Base-by-base conservation (phyloP, 2,888 invertebrate genomes). In the Saturnia pavonia region DNA sequence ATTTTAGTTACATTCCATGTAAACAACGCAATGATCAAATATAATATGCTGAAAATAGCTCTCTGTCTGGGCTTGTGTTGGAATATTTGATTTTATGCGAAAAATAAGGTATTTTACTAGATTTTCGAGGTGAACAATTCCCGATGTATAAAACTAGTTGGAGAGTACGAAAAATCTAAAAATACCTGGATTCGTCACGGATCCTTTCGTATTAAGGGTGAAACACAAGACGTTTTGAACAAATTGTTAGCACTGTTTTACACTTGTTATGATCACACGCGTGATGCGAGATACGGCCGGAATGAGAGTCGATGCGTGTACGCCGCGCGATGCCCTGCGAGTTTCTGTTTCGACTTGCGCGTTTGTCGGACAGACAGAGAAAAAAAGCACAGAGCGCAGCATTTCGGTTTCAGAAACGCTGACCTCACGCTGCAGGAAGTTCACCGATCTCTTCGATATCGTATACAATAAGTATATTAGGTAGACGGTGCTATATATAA, bases 391-490 rank as follows among this genome's bases (percentile, higher is more conserved):
- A 72, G 70, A 72, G 45, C 68, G 22, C 65, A 68, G 51, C 54
- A 54, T 51, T 68, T 69, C 48, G 34, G 69, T 34, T 70, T 72
- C 63, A 63, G 69, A 71, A 66, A 80, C 80, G 83, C 78, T 87
- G 88, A 88, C 90, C 89, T 87, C 86, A 82, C 82, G 82, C 78
- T 82, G 81, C 87, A 85, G 86, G 88, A 89, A 88, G 83, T 83
- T 78, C 78, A 78, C 77, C 54, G 42, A 70, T 70, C 73, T 77
- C 72, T 77, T 83, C 80, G 83, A 83, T 83, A 16, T 63, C 1
- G 22, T 60, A 60, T 60, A 60, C 57, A 60, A 60, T 60, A 60
- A 4, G 25, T 60, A 60, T 14, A 60, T 60, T 27, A 25, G 27
- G 25, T 27, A 12, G 25, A 25, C 25, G 14, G 27, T 60, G 57